phyloP scores from a whole-genome alignment of 2,113 vertebrate genomes.

The Salvelinus alpinus region DNA sequence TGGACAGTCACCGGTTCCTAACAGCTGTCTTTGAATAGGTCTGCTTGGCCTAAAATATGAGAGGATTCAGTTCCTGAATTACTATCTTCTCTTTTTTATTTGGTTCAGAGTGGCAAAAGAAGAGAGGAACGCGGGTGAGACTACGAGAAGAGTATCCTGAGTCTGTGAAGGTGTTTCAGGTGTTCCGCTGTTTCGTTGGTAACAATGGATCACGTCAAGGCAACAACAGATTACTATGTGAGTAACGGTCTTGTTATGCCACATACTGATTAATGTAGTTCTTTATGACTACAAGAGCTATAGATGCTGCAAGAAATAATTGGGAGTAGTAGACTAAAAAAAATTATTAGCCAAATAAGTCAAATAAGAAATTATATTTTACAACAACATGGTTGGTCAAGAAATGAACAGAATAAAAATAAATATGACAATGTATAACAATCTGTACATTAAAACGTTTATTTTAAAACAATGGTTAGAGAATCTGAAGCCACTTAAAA shows the following conservation, averaged over 20 bases:
- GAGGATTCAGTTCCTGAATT: constrained; percentile 58
- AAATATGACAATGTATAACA: not conserved
- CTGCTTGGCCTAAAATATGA: constrained; percentile 34
- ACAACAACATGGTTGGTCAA: not conserved
- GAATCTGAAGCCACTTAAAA: no score
- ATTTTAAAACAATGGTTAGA: no score
- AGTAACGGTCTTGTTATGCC: constrained; percentile 29
- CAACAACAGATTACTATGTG: constrained; percentile 45
- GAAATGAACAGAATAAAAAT: not conserved
- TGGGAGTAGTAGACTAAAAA: not conserved
- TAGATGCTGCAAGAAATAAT: not conserved
- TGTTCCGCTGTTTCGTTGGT: constrained; percentile 15
- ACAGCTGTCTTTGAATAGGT: constrained; percentile 19
- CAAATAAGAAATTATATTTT: not conserved
- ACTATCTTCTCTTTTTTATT: constrained; percentile 60
- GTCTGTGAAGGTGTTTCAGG: constrained; percentile 32
- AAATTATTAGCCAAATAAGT: no score
- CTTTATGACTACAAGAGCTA: not conserved
- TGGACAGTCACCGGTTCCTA: no score
- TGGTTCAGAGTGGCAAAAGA: not conserved
- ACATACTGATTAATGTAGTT: not conserved
- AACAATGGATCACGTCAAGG: constrained; percentile 25
- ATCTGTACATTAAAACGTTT: no score
- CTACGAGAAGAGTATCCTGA: constrained; percentile 14
- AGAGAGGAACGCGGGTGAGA: constrained; percentile 8